A percentile compares a stretch with the other conserved stretches of the same genome.
Evolutionary conservation across 2,113 vertebrate genomes (phyloP).

Genomic region (Limnothrissa miodon): DNA sequence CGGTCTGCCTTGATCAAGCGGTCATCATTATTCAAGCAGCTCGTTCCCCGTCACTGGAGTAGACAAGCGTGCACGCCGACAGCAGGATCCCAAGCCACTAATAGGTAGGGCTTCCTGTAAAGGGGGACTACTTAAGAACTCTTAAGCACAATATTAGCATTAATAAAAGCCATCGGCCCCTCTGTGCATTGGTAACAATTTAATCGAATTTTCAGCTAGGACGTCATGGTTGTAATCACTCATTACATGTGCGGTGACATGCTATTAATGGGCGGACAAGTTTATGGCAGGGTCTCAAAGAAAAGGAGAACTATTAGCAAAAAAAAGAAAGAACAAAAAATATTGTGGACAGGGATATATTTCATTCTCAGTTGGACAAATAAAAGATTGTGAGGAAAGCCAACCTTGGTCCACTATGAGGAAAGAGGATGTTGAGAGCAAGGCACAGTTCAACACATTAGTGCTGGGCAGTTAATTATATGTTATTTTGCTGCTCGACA

Average conservation of each 20-base stretch:
- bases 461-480: conserved; percentile 39
- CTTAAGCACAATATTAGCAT: conserved; percentile 17
- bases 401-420: neutral
- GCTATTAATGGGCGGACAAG: neutral
- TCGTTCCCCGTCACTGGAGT: conserved; percentile 23
- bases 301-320: neutral
- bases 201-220: neutral
- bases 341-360: neutral
- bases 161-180: conserved; percentile 1
- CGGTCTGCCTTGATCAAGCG: conserved; percentile 53
- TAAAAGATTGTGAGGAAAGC: neutral
- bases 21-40: conserved; percentile 50
- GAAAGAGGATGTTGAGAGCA: conserved; percentile 23
- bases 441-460: neutral
- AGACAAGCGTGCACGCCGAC: neutral
- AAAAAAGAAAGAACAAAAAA: neutral
- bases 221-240: conserved; percentile 4
- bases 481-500: conserved; percentile 34
- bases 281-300: neutral
- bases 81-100: neutral
- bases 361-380: conserved; percentile 1
- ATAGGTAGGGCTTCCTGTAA: neutral
- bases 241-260: neutral
- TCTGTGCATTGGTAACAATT: neutral
- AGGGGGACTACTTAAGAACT: conserved; percentile 6